These are phyloP conservation scores for Dicycla oo DNA, from an alignment of 2,888 invertebrate species.

Conservation along the genomic window DNA sequence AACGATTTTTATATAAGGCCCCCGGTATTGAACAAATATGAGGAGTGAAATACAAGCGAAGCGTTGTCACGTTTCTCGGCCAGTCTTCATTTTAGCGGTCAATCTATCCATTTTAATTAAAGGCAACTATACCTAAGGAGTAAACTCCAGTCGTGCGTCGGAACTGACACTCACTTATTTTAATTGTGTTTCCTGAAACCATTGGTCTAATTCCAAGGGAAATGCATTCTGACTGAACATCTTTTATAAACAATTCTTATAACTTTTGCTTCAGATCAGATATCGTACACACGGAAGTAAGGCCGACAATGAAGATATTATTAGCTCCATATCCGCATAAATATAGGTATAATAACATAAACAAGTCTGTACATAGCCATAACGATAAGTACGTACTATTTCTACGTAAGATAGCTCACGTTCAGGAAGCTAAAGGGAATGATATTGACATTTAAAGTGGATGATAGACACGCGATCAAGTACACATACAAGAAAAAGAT, in stretches of 20 bases:
- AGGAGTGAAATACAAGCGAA: too few species aligned
- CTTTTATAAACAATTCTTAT: background rate
- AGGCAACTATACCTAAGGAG: too few species aligned
- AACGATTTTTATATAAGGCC: too few species aligned
- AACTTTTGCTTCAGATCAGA: conserved; percentile 4
- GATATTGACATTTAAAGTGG: background rate
- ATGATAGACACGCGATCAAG: too few species aligned
- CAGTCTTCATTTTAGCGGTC: too few species aligned
- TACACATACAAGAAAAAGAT: too few species aligned
- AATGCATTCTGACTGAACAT: background rate
- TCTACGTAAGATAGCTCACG: background rate
- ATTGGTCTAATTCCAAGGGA: background rate
- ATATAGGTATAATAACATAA: conserved; percentile 8
- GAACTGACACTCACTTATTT: too few species aligned
- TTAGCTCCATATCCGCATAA: conserved; percentile 38
- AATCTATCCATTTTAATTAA: too few species aligned
- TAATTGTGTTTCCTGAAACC: background rate
- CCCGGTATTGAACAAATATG: too few species aligned
- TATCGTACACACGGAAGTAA: conserved; percentile 29
- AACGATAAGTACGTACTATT: background rate
- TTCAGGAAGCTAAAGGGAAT: conserved; percentile 27
- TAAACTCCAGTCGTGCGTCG: too few species aligned
- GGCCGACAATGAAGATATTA: conserved; percentile 43
- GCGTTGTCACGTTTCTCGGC: too few species aligned
- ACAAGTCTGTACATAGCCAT: background rate